Percentiles rank a stretch among this genome's conserved stretches.
Conservation (phyloP, 2,888 invertebrate genomes). For the Apamea crenata region DNA sequence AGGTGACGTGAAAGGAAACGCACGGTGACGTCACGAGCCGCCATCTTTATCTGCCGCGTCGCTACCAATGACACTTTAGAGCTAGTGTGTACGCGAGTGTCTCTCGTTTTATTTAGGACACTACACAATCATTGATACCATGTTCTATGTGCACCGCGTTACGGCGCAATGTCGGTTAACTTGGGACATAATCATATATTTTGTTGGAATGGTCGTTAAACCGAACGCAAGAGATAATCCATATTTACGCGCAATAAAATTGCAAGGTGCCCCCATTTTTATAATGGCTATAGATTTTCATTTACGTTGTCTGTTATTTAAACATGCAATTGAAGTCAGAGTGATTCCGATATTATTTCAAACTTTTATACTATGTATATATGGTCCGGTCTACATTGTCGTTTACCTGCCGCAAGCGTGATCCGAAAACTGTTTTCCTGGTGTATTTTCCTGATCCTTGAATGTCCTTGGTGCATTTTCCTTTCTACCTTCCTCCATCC, state of each 20-base stretch:
- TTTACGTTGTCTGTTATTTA: constrained; percentile 3
- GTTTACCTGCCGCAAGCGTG: background rate
- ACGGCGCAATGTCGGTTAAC: constrained; percentile 55
- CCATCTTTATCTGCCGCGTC: constrained; percentile 79
- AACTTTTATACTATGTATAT: background rate
- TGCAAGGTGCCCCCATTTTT: constrained; percentile 33
- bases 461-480: constrained; percentile 4
- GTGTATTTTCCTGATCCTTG: constrained; percentile 22
- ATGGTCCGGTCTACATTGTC: background rate
- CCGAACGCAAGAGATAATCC: constrained; percentile 17
- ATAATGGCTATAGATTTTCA: constrained; percentile 18
- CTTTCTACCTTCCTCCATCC: constrained; percentile 18
- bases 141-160: constrained; percentile 65
- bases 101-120: constrained; percentile 76
- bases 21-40: constrained; percentile 85
- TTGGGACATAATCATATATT: constrained; percentile 45
- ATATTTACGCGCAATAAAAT: constrained; percentile 41
- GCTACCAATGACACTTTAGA: constrained; percentile 72
- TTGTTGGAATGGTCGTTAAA: constrained; percentile 18
- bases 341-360: background rate
- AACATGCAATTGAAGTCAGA: background rate
- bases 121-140: constrained; percentile 73
- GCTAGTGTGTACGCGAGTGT: constrained; percentile 66
- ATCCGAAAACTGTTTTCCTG: constrained; percentile 9
- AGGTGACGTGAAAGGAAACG: constrained; percentile 87